phyloP scores from a whole-genome alignment of 2,113 vertebrate genomes.

The Xiphophorus maculatus region DNA sequence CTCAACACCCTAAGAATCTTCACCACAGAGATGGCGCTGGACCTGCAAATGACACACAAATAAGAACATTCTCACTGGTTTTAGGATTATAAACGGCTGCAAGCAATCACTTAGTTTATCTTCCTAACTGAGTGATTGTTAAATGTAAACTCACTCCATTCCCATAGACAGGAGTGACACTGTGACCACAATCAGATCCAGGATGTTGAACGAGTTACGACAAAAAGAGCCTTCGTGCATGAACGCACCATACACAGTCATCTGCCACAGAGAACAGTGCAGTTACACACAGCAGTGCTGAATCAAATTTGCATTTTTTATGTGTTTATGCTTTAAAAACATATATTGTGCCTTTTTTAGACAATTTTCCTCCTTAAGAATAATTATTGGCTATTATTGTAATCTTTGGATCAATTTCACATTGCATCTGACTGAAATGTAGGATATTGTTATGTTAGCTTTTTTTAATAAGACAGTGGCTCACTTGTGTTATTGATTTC shows the following conservation, averaged over 20 bases:
- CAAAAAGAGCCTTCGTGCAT: constrained; percentile 98
- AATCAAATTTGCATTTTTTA: neutral
- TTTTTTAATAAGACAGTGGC: neutral
- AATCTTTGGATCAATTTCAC: neutral
- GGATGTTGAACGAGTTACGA: constrained; percentile 97
- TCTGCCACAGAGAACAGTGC: constrained; percentile 76
- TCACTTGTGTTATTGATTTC: neutral
- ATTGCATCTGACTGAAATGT: neutral
- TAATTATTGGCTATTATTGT: too few relatives aligned
- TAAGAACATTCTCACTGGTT: neutral
- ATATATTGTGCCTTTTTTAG: neutral
- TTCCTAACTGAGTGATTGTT: neutral
- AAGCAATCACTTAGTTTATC: neutral
- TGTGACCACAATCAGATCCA: constrained; percentile 93
- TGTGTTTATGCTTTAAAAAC: neutral
- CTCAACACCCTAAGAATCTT: constrained; percentile 97
- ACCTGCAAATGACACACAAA: constrained; percentile 76
- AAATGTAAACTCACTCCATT: constrained; percentile 86
- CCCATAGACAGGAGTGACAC: constrained; percentile 97
- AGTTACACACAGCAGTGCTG: constrained; percentile 3
- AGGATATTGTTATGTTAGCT: neutral
- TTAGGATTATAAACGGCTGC: neutral
- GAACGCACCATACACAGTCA: constrained; percentile 95
- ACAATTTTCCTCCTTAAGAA: neutral
- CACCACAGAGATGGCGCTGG: constrained; percentile 96